Base-by-base conservation (phyloP, 2,113 vertebrate species). In the Catagonus wagneri region DNA sequence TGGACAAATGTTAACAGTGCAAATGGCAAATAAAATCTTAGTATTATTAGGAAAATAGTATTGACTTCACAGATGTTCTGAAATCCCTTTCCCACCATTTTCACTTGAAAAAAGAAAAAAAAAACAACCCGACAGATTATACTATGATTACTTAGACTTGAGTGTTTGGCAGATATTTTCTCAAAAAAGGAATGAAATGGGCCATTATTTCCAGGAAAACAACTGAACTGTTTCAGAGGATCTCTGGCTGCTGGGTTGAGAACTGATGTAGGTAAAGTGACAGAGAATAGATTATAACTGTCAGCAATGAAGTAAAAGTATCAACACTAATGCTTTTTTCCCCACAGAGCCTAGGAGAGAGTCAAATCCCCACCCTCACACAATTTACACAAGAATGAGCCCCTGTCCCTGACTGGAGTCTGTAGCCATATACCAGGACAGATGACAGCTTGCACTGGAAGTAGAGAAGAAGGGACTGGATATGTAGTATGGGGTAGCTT, bases 71-170 rank as follows among this genome's bases (percentile, higher is more conserved):
- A 23, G 61, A 80, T 61, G 68, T 50, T 52, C 44, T 58, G 66
- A 93, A 90, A 96, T 94, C 54, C 13, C 29, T 96, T 68, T n/a
- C 23, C 20, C n/a, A 78, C 12, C 29, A 60, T 93, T 74, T 90
- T 90, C 29, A 60, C 60, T 76, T 87, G 66, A 15, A 34, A 76
- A 87, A 29, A 34, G 94, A 89, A 50, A 58, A 19, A 84, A n/a
- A n/a, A n/a, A n/a, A n/a, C n/a, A n/a, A n/a, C n/a, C 15, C 36
- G 34, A 60, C 39, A 44, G 44, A 58, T 93, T 86, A 91, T 76
- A 72, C 34, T 56, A 25, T 71, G 11, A n/a, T 75, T 95, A 52
- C 69, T 87, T 83, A 72, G 44, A 94, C 61, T 56, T 89, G 32
- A 25, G 8, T 83, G 63, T 76, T 72, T 84, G n/a, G 75, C 50